Evolutionary conservation across 1,140 invertebrate genomes (phyloP).

Genomic region (Chlorops oryzae): DNA sequence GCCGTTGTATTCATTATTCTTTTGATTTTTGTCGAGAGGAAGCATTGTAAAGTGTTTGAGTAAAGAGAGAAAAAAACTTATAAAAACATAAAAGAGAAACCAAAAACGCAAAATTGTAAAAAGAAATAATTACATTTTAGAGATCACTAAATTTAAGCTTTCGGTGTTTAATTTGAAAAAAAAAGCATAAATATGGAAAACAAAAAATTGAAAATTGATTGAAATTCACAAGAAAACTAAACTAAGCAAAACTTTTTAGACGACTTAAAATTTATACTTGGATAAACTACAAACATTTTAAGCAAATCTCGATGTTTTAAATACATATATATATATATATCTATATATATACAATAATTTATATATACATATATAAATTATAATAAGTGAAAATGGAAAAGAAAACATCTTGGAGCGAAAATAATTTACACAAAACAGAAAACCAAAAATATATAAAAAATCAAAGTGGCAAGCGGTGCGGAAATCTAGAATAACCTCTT

Average conservation of each 20-base stretch:
- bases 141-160: constrained; percentile 49
- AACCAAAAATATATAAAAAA: constrained; percentile 28
- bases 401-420: too few species aligned
- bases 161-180: constrained; percentile 42
- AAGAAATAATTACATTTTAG: constrained; percentile 45
- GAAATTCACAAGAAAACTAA: constrained; percentile 21
- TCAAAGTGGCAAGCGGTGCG: too few species aligned
- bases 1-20: too few species aligned
- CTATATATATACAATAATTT: too few species aligned
- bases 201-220: constrained; percentile 36
- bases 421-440: too few species aligned
- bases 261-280: constrained; percentile 26
- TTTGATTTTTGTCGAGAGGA: too few species aligned
- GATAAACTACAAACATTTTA: constrained; percentile 23
- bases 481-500: constrained; percentile 35
- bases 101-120: constrained; percentile 34
- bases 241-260: constrained; percentile 5
- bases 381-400: too few species aligned
- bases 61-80: too few species aligned
- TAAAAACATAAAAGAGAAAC: too few species aligned
- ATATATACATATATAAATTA: too few species aligned
- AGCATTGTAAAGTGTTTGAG: too few species aligned
- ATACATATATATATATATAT: constrained; percentile 14
- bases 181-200: constrained; percentile 26
- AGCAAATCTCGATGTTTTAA: constrained; percentile 25